These are phyloP conservation scores for Triops longicaudatus DNA, from an alignment of 1,140 invertebrate species.

Conservation along the genomic window DNA sequence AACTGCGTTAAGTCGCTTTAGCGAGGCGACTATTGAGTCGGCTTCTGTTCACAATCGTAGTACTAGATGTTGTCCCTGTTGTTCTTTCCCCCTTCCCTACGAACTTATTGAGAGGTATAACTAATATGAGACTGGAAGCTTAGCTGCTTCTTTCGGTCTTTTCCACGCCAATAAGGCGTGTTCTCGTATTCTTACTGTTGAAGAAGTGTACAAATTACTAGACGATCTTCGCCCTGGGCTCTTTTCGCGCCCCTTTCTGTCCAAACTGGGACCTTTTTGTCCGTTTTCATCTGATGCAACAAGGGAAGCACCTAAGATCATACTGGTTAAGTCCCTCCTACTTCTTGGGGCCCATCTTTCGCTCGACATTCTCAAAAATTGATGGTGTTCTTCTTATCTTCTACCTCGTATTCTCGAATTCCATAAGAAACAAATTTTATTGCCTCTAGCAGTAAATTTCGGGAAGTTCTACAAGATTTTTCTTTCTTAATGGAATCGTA, in stretches of 20 bases:
- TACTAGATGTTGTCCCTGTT: not conserved
- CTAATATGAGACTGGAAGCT: not conserved
- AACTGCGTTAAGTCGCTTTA: not conserved
- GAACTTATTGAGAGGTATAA: not conserved
- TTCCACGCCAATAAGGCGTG: not conserved
- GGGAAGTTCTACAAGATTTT: no score
- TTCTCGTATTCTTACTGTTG: not conserved
- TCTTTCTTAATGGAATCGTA: no score
- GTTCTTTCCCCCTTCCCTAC: not conserved
- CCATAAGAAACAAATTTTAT: no score
- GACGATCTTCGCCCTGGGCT: not conserved
- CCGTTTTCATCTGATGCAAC: slow-evolving; percentile 6
- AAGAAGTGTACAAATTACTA: not conserved
- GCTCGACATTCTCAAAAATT: no score
- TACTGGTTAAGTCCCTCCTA: not conserved
- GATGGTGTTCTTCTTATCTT: no score
- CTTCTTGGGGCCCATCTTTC: no score
- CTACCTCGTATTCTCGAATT: no score
- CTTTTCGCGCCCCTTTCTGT: not conserved
- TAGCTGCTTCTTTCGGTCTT: no score
- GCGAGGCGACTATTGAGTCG: not conserved
- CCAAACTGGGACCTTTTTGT: not conserved
- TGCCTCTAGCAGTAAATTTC: no score
- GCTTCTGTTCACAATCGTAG: not conserved
- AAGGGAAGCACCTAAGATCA: not conserved